Evolutionary conservation across 2,113 vertebrate genomes (phyloP), one percentile per base, ranked within the genome.

Genomic region (Argyrosomus japonicus): DNA sequence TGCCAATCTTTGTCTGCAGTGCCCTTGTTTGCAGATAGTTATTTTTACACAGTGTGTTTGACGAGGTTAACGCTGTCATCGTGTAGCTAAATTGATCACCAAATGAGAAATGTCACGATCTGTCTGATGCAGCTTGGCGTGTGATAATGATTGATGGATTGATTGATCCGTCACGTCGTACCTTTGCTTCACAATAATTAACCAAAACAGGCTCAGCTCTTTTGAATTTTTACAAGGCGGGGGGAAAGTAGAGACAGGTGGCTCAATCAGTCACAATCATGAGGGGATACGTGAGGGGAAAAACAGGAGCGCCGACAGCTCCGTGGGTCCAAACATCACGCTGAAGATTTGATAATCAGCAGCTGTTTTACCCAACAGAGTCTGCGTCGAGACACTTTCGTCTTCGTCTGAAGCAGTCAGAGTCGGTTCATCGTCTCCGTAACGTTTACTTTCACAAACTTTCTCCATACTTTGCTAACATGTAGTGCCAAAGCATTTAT

Each of bases 211-310:
- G 51, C 50, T 57, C 43, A 3, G 36, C 40, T 63, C 6, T 7
- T 13, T 0, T 14, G 43, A 76, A 18, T 21, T 43, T 25, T 51
- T 18, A 51, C 14, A 18, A 54, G 17, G 3, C 57, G 61, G 27
- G 51, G 51, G 77, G 18, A 72, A 45, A 32, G 18, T 18, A 17
- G 68, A 73, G 72, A 60, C 48, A 14, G 23, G 21, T 29, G 2
- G 47, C 4, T 69, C 29, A 9, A 29, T 75, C 57, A 19, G n/a
- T 56, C 47, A 68, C 61, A 21, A 43, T 73, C 69, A 80, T 10
- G 58, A 48, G 40, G 15, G 23, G 10, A 17, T 14, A 45, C 11
- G 58, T 63, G 47, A 40, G 32, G 32, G 36, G 36, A n/a, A 9
- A n/a, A n/a, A 40, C 32, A 40, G 3, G 6, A 29, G 36, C 17